Conservation (phyloP, 2,888 invertebrate species). For the Odontocerum albicorne region DNA sequence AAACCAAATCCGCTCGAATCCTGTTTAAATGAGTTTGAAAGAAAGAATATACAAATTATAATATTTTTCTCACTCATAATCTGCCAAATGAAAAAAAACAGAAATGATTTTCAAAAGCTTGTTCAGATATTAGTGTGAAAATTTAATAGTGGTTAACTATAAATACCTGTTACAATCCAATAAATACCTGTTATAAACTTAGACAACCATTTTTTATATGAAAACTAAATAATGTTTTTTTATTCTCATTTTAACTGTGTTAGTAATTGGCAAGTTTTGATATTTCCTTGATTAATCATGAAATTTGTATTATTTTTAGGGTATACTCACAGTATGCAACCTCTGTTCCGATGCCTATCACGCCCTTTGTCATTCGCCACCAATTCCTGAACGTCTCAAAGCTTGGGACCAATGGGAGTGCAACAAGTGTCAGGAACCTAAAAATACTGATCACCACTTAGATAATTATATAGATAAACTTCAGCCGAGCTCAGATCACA, state of each 20-base stretch:
- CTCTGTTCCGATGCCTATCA: slow-evolving; percentile 87
- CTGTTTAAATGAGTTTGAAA: no score
- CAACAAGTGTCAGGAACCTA: slow-evolving; percentile 59
- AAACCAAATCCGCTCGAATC: no score
- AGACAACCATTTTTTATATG: slow-evolving; percentile 3
- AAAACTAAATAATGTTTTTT: not conserved
- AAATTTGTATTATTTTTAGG: slow-evolving; percentile 51
- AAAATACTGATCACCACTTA: slow-evolving; percentile 39
- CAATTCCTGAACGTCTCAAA: slow-evolving; percentile 59
- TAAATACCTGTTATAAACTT: no score
- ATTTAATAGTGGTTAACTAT: no score
- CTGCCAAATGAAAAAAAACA: no score
- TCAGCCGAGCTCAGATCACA: slow-evolving; percentile 25
- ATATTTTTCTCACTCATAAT: no score
- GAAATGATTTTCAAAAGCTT: no score
- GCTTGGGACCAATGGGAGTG: slow-evolving; percentile 72
- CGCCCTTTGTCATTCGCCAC: slow-evolving; percentile 75
- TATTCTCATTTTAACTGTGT: not conserved
- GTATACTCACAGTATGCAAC: slow-evolving; percentile 75
- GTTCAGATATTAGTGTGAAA: no score
- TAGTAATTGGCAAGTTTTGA: not conserved
- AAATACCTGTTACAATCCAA: no score
- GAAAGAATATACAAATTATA: no score
- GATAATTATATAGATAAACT: slow-evolving; percentile 44
- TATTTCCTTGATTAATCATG: not conserved